Base-by-base conservation (phyloP, 2,797 vertebrate species). In the Alexandromys oeconomus region DNA sequence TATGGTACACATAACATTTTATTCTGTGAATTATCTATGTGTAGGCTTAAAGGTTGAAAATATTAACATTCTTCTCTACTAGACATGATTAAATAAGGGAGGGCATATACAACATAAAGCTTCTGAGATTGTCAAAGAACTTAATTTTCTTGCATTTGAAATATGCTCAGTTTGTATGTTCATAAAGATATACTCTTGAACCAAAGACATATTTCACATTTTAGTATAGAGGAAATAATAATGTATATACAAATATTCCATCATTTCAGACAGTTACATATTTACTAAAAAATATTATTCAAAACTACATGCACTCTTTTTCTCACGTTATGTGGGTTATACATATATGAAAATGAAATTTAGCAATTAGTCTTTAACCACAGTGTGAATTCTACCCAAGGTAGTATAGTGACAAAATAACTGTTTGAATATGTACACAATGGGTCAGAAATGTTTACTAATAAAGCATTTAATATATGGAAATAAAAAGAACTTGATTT, bases 161-260 rank as follows among this genome's bases (percentile, higher is more conserved):
- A 98, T 81, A 96, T 97, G 61, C 40, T 97, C 96, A 96, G 34
- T 98, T 97, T 98, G 69, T 97, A 97, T 96, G 91, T 96, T 98
- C 96, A 96, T 97, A 95, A 57, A 98, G 93, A 96, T 94, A 97
- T 29, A 93, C 34, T 97, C 96, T 97, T 96, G 97, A 54, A 96
- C 97, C 97, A 97, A 98, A 98, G 97, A 97, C 67, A 94, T 89
- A 96, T 97, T 81, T 11, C 93, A 91, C 95, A 96, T 11, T 96
- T 89, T 94, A 98, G 85, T 94, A 97, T 77, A 96, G 57, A 95
- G 79, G 37, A n/a, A 95, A 98, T 97, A 87, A 97, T 97, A 98
- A 98, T 37, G n/a, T 94, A 98, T 94, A 96, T 73, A 93, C 69
- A 98, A 98, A 97, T 8, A 1, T 86, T 87, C 48, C 93, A 97